phyloP scores from a whole-genome alignment of 2,888 invertebrate genomes.

The Eutolmus rufibarbis region DNA sequence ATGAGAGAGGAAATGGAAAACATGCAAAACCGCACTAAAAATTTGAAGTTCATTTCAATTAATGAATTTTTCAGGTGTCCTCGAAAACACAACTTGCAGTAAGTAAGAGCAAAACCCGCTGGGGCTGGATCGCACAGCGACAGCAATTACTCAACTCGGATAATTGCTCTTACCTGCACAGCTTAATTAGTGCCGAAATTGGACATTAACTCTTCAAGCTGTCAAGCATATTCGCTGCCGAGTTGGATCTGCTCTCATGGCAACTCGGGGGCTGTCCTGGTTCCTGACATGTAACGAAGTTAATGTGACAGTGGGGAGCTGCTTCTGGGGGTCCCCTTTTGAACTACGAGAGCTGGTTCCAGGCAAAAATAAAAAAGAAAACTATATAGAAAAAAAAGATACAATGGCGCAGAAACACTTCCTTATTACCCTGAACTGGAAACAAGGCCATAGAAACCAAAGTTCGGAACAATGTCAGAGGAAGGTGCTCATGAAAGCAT shows the following conservation, averaged over 20 bases:
- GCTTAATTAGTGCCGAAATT: constrained; percentile 25
- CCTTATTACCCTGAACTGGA: constrained; percentile 35
- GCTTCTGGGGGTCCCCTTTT: constrained; percentile 8
- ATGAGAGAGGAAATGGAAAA: background rate
- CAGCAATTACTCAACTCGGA: background rate
- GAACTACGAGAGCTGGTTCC: background rate
- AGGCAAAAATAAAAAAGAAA: background rate
- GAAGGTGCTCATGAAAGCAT: constrained; percentile 24
- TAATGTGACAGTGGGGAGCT: background rate
- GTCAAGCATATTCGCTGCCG: background rate
- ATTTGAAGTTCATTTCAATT: background rate
- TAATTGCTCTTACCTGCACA: constrained; percentile 15
- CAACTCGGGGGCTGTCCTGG: background rate
- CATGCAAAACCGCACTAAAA: background rate
- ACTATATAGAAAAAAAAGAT: background rate
- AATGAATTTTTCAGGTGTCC: background rate
- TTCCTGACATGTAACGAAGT: background rate
- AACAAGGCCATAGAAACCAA: constrained; percentile 2
- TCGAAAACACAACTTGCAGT: background rate
- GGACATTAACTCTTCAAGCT: constrained; percentile 19
- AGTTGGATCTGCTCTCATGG: background rate
- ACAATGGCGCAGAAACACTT: constrained; percentile 4
- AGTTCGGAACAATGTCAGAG: constrained; percentile 31
- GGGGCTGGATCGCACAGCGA: background rate
- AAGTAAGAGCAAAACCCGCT: background rate